A percentile compares a stretch with the other conserved stretches of the same genome.
phyloP scores from a whole-genome alignment of 2,113 vertebrate genomes.

The Dissostichus mawsoni region DNA sequence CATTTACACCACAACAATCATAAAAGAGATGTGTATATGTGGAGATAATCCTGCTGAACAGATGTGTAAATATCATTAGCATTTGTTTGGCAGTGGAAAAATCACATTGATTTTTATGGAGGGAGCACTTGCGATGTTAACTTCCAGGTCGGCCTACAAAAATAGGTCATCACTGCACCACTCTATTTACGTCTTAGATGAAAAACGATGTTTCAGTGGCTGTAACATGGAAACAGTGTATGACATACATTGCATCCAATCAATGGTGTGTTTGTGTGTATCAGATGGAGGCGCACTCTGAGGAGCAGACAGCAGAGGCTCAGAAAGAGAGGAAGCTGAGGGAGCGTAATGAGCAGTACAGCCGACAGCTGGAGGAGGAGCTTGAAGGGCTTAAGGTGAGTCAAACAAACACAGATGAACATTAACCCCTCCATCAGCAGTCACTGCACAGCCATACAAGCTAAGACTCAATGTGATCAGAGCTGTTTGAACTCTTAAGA shows the following conservation, averaged over 20 bases:
- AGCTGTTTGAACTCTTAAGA: too few species aligned
- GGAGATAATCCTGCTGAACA: too few species aligned
- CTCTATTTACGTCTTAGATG: background rate
- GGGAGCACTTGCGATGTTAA: too few species aligned
- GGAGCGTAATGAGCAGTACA: conserved; percentile 94
- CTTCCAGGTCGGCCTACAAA: too few species aligned
- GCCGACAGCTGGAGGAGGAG: conserved; percentile 95
- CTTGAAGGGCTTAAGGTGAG: conserved; percentile 93
- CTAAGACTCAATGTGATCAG: background rate
- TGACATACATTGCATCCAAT: background rate
- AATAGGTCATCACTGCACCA: too few species aligned
- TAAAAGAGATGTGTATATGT: too few species aligned
- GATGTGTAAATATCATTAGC: too few species aligned
- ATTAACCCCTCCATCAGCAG: background rate
- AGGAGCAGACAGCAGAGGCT: conserved; percentile 90
- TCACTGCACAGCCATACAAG: background rate
- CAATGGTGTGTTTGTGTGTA: background rate
- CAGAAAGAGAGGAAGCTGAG: conserved; percentile 96
- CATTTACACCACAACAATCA: too few species aligned
- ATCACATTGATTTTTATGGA: too few species aligned
- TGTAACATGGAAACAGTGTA: background rate
- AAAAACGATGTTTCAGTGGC: background rate
- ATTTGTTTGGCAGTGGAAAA: too few species aligned
- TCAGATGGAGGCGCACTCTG: conserved; percentile 92
- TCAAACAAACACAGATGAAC: background rate